Evolutionary conservation across 1,140 invertebrate species (phyloP).

Genomic region (Cydia strobilella): DNA sequence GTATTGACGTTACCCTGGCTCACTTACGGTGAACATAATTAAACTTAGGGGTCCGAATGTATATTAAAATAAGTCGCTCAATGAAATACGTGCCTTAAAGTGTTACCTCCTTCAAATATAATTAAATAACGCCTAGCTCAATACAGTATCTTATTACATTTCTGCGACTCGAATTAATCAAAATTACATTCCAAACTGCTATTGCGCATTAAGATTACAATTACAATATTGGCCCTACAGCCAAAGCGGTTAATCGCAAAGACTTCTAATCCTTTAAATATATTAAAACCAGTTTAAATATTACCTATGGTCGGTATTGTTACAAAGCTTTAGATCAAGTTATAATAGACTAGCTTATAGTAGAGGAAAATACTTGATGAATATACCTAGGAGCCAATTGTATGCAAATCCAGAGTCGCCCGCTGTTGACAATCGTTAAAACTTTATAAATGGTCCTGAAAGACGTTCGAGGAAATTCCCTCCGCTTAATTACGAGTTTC

Average conservation of each 20-base stretch:
- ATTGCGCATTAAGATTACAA: constrained; percentile 16
- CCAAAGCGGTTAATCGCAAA: not conserved
- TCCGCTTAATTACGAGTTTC: constrained; percentile 66
- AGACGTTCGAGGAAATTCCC: constrained; percentile 52
- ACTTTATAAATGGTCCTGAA: constrained; percentile 56
- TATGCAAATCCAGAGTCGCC: constrained; percentile 31
- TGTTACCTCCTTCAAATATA: not conserved
- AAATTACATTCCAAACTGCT: constrained; percentile 28
- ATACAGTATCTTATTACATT: constrained; percentile 11
- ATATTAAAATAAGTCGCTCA: no score
- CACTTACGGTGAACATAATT: not conserved
- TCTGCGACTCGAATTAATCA: constrained; percentile 11
- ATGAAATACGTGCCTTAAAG: no score
- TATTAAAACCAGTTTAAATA: not conserved
- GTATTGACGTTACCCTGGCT: no score
- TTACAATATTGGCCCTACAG: constrained; percentile 27
- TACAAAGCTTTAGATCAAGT: not conserved
- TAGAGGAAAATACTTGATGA: not conserved
- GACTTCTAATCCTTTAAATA: not conserved
- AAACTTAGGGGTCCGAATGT: no score
- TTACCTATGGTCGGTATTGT: not conserved
- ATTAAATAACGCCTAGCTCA: not conserved
- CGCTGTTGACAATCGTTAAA: constrained; percentile 54
- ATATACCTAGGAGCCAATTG: constrained; percentile 1
- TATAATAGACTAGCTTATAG: not conserved